These are phyloP conservation scores for Verasper variegatus DNA, from an alignment of 2,113 vertebrate species.

Conservation along the genomic window DNA sequence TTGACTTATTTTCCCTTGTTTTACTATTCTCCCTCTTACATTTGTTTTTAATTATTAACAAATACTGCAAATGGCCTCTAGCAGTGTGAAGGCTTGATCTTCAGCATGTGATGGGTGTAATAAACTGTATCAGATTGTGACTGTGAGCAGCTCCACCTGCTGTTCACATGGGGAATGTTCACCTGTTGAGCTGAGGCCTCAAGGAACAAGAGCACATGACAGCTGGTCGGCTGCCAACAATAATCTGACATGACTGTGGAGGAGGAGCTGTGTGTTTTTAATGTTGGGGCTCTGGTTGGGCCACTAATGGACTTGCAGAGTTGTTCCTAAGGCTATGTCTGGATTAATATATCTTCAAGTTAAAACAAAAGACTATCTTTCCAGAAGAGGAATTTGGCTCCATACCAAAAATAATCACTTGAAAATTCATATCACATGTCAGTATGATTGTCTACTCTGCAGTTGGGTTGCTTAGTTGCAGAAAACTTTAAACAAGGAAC, in stretches of 20 bases:
- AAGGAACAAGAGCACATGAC: neutral
- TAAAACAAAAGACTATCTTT: neutral
- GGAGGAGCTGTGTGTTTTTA: neutral
- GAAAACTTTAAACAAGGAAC: no score
- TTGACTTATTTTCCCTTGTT: no score
- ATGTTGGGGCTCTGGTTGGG: neutral
- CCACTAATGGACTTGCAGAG: neutral
- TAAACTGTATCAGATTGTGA: slow-evolving; percentile 1
- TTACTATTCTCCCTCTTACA: neutral
- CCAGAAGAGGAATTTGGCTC: neutral
- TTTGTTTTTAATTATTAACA: neutral
- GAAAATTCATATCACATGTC: neutral
- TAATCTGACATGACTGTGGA: neutral
- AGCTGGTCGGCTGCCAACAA: neutral
- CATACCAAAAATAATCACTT: neutral
- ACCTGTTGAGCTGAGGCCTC: neutral
- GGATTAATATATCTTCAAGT: neutral
- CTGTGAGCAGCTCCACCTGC: slow-evolving; percentile 36
- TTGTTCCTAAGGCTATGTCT: neutral
- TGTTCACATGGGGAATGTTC: neutral
- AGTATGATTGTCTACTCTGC: no score
- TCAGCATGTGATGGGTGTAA: neutral
- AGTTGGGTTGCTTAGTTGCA: no score
- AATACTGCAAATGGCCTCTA: neutral
- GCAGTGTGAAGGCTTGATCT: neutral